Conservation (phyloP, 2,113 vertebrate species). For the Callionymus lyra region DNA sequence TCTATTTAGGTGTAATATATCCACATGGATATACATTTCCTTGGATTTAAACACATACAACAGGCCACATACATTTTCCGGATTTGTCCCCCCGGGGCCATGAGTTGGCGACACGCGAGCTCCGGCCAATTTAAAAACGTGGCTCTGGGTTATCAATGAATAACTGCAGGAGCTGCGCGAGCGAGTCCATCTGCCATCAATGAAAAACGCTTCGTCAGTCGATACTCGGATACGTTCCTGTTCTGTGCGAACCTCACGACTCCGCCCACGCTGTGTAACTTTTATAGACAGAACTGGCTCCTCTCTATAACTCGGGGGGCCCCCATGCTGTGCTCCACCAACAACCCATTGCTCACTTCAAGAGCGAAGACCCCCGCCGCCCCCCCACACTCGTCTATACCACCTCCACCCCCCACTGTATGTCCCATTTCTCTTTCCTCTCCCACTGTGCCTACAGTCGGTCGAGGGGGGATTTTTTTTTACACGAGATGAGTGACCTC, state of each 20-base stretch:
- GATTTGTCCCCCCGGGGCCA: too few relatives aligned
- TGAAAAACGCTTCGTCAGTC: slow-evolving; percentile 25
- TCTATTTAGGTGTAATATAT: too few relatives aligned
- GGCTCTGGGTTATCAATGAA: too few relatives aligned
- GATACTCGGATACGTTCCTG: slow-evolving; percentile 25
- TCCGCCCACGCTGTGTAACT: slow-evolving; percentile 17
- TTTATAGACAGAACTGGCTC: slow-evolving; percentile 18
- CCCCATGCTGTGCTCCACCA: slow-evolving; percentile 39
- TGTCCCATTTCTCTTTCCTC: slow-evolving; percentile 12
- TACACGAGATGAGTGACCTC: slow-evolving; percentile 68
- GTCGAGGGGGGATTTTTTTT: slow-evolving; percentile 58
- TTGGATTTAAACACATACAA: too few relatives aligned
- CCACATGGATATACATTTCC: too few relatives aligned
- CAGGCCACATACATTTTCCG: too few relatives aligned
- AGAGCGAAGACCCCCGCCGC: background rate
- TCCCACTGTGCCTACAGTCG: slow-evolving; percentile 26
- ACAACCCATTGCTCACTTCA: slow-evolving; percentile 32
- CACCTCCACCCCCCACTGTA: slow-evolving; percentile 13
- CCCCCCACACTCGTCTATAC: background rate
- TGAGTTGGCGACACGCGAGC: too few relatives aligned
- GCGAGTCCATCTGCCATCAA: slow-evolving; percentile 28
- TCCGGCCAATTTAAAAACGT: too few relatives aligned
- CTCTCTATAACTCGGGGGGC: slow-evolving; percentile 46
- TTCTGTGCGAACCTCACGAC: slow-evolving; percentile 16
- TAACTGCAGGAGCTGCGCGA: too few relatives aligned